A percentile compares a stretch with the other conserved stretches of the same genome.
These are phyloP conservation scores for Centrocercus urophasianus DNA, from an alignment of 2,113 vertebrate species.

Conservation along the genomic window DNA sequence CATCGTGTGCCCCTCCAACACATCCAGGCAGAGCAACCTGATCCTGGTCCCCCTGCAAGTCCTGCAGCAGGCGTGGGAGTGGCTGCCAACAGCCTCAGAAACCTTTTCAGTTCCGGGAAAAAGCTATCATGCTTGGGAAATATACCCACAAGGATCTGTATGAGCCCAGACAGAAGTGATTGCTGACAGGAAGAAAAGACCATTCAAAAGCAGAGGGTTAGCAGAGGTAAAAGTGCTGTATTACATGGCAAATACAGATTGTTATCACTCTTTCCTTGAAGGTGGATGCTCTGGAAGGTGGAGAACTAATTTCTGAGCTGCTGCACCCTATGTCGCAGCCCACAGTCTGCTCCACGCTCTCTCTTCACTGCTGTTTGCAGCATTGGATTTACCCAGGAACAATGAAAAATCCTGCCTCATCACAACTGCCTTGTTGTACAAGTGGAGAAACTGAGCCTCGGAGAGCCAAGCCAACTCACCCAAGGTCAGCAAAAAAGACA, in stretches of 20 bases:
- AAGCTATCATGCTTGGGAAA: background rate
- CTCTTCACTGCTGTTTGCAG: background rate
- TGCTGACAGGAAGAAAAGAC: background rate
- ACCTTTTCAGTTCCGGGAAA: background rate
- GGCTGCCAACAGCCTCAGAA: background rate
- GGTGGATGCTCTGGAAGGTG: background rate
- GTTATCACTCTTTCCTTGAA: background rate
- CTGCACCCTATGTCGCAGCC: accelerated
- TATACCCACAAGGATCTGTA: background rate
- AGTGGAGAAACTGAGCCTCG: conserved; percentile 13
- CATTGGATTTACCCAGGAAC: background rate
- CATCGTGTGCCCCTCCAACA: background rate
- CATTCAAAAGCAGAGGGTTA: background rate
- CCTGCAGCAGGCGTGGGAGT: background rate
- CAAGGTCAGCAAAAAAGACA: conserved; percentile 37
- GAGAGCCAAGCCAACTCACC: background rate
- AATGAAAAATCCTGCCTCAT: background rate
- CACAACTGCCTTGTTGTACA: background rate
- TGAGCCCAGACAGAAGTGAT: background rate
- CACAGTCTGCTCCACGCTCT: background rate
- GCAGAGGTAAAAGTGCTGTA: background rate
- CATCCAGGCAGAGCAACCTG: accelerated
- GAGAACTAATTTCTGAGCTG: background rate
- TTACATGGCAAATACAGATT: background rate
- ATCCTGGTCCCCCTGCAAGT: background rate